These are phyloP conservation scores for Odontamblyopus lacepedii DNA, from an alignment of 2,797 vertebrate species.

Conservation along the genomic window DNA sequence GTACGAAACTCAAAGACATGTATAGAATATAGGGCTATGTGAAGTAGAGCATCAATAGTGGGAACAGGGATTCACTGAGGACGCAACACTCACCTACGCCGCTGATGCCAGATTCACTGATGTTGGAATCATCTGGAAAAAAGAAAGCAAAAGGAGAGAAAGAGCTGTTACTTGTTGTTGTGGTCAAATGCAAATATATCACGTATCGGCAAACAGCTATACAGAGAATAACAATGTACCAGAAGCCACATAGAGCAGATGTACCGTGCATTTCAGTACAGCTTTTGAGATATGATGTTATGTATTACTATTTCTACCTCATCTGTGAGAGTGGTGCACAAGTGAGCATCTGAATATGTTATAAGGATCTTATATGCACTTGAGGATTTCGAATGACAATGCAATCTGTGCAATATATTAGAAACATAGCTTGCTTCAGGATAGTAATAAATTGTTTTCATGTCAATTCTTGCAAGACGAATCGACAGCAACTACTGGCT, in stretches of 20 bases:
- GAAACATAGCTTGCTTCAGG: background rate
- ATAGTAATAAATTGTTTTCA: background rate
- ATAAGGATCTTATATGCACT: background rate
- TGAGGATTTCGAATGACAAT: background rate
- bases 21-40: constrained; percentile 17
- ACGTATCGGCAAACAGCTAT: background rate
- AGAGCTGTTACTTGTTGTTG: constrained; percentile 19
- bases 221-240: constrained; percentile 6
- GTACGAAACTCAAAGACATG: constrained; percentile 13
- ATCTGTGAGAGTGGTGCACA: background rate
- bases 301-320: background rate
- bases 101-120: constrained; percentile 57
- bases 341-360: constrained; percentile 1
- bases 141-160: constrained; percentile 25
- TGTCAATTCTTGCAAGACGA: background rate
- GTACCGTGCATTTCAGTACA: background rate
- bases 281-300: background rate
- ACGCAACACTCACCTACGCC: constrained; percentile 61
- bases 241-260: background rate
- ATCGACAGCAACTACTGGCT: background rate
- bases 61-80: constrained; percentile 5
- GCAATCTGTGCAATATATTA: background rate
- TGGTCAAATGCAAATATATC: constrained; percentile 9
- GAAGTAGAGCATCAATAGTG: constrained; percentile 3
- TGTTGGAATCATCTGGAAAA: constrained; percentile 54